Base-by-base conservation (phyloP, 1,140 invertebrate genomes). In the Meloidogyne chitwoodi region DNA sequence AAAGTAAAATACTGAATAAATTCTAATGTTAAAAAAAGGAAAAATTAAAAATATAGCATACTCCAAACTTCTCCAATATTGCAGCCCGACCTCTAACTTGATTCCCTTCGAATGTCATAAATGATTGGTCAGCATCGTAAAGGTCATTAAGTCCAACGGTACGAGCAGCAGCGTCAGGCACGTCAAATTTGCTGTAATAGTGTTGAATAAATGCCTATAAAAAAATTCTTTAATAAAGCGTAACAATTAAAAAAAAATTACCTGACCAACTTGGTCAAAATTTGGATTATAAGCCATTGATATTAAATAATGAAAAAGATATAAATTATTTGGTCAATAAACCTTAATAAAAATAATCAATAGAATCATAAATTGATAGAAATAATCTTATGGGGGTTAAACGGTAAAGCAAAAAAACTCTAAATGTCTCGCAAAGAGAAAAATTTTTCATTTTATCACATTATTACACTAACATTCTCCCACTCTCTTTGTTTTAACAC, bases 181-280 rank as follows among this genome's bases (percentile, higher is more conserved):
- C 78, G 66, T 87, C 86, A 71, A 86, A 87, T 68, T 82, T 87
- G 56, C 74, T 77, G 65, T 87, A 86, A 69, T 83, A 85, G 56
- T 85, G 82, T 64, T 77, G 64, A 22, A 84, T 77, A 75, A 84
- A 84, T 5, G 79, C 79, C 41, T 56, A 68, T 19, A 44, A 41
- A 12, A 69, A 68, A 31, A 48, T 34, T 26, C 69, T 31, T 38
- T 48, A 75, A n/a, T 29, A 31, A 31, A 29, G 29, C 29, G 6
- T 29, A 68, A 16, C 19, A 31, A 10, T n/a, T 75, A 75, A 27
- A 78, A 79, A 65, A 65, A 76, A n/a, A 76, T 62, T n/a, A 83
- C 77, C 41, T 73, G 83, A 11, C 83, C 83, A 48, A 84, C 75
- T 34, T 71, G 75, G 41, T 81, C 81, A 71, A 83, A 84, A 41